Evolutionary conservation across 2,113 vertebrate species (phyloP), one percentile per base, ranked within the genome.

Genomic region (Neodontobutis hainanensis): DNA sequence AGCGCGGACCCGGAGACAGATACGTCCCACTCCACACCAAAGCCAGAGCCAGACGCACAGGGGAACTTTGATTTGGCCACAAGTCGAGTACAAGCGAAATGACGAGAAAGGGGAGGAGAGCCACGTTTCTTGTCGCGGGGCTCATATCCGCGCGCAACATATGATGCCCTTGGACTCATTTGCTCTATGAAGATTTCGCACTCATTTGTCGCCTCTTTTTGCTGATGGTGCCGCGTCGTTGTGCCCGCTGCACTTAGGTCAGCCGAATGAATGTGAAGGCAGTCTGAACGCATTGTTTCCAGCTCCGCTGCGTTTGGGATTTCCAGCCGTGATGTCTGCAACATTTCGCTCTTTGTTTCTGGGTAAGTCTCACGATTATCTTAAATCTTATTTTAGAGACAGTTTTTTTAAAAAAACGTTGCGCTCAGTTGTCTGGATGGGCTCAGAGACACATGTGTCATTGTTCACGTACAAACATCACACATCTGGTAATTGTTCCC

Each of bases 321-420:
- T 89, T 84, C 85, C 71, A 80, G 90, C 87, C 88, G 87, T 71
- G 87, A 94, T 94, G 93, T 89, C 90, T 91, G 89, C 89, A 72
- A 82, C 74, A 63, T 86, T 85, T 70, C 77, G 78, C 70, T 89
- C 87, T 86, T 91, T 91, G 88, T 90, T 90, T 90, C 86, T 92
- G 85, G 92, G 92, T 92, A 88, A 92, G 91, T 90, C 84, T 35
- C 48, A 4, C 16, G 27, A 78, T 73, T 83, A 52, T 78, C 75
- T 57, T 48, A 15, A 27, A 27, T 27, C 1, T 79, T 73, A 59
- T 38, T 79, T 51, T 45, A 16, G 27, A 65, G 14, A 32, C 10
- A 27, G 34, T 71, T 45, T 0, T 60, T 56, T 45, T 4, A 52
- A 73, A 58, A 65, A 76, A 46, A 62, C 40, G 4, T 4, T 61